Conservation (phyloP, 2,888 invertebrate genomes). For the Zelleria hepariella region DNA sequence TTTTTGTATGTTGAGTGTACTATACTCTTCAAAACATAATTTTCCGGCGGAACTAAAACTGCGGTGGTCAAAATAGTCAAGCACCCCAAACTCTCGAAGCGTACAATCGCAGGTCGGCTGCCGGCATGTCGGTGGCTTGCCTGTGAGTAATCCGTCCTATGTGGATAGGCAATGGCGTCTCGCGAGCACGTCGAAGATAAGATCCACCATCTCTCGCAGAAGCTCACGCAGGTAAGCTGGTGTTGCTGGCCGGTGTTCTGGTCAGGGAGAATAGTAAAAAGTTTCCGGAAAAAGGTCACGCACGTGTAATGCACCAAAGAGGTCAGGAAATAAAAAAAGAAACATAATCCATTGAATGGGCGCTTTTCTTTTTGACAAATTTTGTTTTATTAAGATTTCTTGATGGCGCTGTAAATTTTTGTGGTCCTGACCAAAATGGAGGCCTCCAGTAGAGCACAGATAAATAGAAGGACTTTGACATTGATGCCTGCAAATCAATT, state of each 20-base stretch:
- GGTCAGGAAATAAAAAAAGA: neutral
- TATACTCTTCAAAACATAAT: too few relatives aligned
- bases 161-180: constrained; percentile 78
- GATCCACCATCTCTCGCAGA: constrained; percentile 80
- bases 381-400: too few relatives aligned
- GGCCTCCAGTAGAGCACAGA: too few relatives aligned
- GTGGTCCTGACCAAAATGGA: too few relatives aligned
- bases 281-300: too few relatives aligned
- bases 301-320: too few relatives aligned
- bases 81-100: constrained; percentile 11
- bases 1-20: too few relatives aligned
- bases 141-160: constrained; percentile 61
- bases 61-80: neutral
- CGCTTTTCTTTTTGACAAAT: too few relatives aligned
- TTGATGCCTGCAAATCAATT: too few relatives aligned
- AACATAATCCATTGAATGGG: too few relatives aligned
- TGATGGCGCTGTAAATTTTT: too few relatives aligned
- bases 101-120: constrained; percentile 43
- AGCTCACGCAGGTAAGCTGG: constrained; percentile 78
- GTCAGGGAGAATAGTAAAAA: constrained; percentile 15
- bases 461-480: too few relatives aligned
- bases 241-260: constrained; percentile 28
- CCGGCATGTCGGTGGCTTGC: constrained; percentile 46
- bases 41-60: neutral
- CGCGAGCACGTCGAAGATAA: constrained; percentile 81